Base-by-base conservation (phyloP, 2,888 invertebrate species). In the Seira musarum region DNA sequence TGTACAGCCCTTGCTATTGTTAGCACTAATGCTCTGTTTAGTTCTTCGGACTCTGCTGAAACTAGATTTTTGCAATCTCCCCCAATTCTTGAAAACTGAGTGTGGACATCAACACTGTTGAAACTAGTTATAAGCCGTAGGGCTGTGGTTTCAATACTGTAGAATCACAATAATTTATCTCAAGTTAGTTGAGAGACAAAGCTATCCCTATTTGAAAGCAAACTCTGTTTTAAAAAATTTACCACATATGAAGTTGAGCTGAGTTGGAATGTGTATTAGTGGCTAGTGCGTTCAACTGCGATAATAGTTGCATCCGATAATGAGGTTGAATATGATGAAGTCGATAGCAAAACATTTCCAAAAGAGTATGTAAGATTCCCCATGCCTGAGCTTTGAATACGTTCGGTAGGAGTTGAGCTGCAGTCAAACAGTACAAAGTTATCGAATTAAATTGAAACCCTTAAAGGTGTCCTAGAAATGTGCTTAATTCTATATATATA, bases 251-350 rank as follows among this genome's bases (percentile, higher is more conserved):
- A 19, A 98, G 90, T 88, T 98, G 98, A 71, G 96, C 96, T 89
- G 97, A 97, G 89, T 97, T 97, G 1, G 97, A 96, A 89, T 97
- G 97, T 1, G 96, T 95, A 73, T 82, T 83, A 0, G 95, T 94
- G 1, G 97, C 95, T 72, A 98, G 91, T 25, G 95, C 95, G 89
- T 98, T 97, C 80, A 98, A 92, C 89, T 97, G 95, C 1, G 96
- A 95, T 6, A 98, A 90, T 65, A 98, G 90, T 87, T 98, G 97
- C 10, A 98, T 95, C 71, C 97, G 91, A 89, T 98, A 98, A 89
- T 97, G 97, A 0, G 97, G 96, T 87, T 97, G 97, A 85, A 98
- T 97, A 89, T 98, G 98, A 89, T 98, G 97, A 89, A 98, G 93
- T 64, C 98, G 92, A 88, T 97, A 97, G 81, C 96, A 96, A 89